A percentile compares a stretch with the other conserved stretches of the same genome.
phyloP scores from a whole-genome alignment of 2,797 vertebrate genomes.

The Oceanodroma leucorhoa region DNA sequence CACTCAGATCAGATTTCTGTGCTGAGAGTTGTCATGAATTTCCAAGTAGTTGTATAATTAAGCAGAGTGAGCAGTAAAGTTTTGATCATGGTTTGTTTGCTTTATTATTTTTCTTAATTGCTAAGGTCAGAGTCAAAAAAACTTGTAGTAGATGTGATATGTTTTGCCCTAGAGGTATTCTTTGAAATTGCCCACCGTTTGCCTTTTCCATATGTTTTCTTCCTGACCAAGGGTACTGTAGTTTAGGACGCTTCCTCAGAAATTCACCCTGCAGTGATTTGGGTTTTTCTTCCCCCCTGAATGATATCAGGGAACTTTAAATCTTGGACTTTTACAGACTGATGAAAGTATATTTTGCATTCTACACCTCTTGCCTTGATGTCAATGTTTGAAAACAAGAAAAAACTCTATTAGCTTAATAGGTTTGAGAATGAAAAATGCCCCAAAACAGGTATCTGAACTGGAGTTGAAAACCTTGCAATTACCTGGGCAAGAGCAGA shows the following conservation, averaged over 20 bases:
- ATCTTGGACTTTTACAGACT: neutral
- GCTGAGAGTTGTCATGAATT: neutral
- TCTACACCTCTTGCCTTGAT: neutral
- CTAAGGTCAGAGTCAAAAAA: neutral
- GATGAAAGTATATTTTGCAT: neutral
- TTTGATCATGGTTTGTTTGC: neutral
- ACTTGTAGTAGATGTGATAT: neutral
- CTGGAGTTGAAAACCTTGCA: conserved; percentile 31
- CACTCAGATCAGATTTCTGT: neutral
- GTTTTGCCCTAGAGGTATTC: neutral
- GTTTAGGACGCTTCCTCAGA: neutral
- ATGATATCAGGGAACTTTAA: neutral
- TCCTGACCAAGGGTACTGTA: neutral
- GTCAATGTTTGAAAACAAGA: neutral
- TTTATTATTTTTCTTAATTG: neutral
- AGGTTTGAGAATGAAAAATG: conserved; percentile 1
- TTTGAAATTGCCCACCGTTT: neutral
- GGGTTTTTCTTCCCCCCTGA: neutral
- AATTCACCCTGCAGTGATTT: neutral
- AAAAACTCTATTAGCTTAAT: neutral
- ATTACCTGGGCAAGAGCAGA: conserved; percentile 18
- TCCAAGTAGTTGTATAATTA: neutral
- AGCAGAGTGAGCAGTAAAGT: neutral
- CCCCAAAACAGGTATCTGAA: neutral
- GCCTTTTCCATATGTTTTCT: neutral